Evolutionary conservation across 1,140 invertebrate genomes (phyloP), one percentile per base, ranked within the genome.

Genomic region (Drosophila persimilis): DNA sequence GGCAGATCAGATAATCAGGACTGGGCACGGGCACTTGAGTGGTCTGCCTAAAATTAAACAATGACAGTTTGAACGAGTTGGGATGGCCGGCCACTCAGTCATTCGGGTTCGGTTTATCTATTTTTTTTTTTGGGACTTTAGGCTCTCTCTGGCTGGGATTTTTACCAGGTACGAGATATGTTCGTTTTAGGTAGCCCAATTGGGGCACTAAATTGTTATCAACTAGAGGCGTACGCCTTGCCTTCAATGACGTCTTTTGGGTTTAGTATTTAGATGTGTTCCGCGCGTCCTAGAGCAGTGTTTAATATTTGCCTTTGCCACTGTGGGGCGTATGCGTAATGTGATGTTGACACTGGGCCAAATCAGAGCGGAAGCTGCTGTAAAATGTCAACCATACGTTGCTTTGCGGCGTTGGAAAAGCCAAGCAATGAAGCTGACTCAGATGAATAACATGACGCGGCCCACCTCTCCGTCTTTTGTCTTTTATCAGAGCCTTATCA

Each of bases 201-300:
- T 60, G 62, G 44, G 59, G 55, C 65, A 65, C 69, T 60, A 76
- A 64, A 57, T 31, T 52, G 58, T 81, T 80, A 80, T 80, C 77
- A 81, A 53, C 17, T 17, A 31, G 39, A 24, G 76, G 76, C 70
- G 57, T 73, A 58, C 76, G 77, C 35, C 69, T 77, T 53, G 47
- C 73, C 54, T 63, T 50, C 50, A 63, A 60, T 85, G 80, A 84
- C 80, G 80, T 85, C 80, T 80, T 62, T 80, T 56, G 45, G 26
- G 8, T 46, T 39, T 46, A 54, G 35, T 85, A 80, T 81, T 81
- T 77, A 8, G 6, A 24, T 24, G 24, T 5, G 24, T 24, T 59
- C 58, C 29, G 62, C 35, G 58, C 31, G 31, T 50, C 29, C 29
- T 47, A 72, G 63, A 62, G 54, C 46, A 35, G 43, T 64, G 55